Evolutionary conservation across 1,140 invertebrate genomes (phyloP).

Genomic region (Pemphigus obesinymphae): DNA sequence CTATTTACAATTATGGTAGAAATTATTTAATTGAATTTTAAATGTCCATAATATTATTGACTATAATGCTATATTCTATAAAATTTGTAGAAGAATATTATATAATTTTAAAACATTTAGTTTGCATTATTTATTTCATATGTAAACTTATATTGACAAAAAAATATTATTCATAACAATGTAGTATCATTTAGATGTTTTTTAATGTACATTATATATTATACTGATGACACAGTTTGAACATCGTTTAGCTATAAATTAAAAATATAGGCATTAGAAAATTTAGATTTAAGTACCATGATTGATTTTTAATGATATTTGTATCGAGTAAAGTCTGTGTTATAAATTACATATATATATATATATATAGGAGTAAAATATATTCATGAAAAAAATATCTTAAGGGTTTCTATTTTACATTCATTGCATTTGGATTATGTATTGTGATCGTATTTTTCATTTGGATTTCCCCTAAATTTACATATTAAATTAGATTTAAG

Average conservation of each 20-base stretch:
- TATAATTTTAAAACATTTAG: too few species aligned
- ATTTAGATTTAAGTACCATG: not conserved
- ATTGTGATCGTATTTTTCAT: not conserved
- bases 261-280: not conserved
- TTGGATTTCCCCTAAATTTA: not conserved
- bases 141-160: too few species aligned
- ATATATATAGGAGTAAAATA: not conserved
- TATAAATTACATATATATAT: too few species aligned
- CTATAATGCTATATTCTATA: too few species aligned
- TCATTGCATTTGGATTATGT: not conserved
- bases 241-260: not conserved
- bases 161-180: not conserved
- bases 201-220: not conserved
- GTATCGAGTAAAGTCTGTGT: too few species aligned
- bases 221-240: not conserved
- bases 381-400: not conserved
- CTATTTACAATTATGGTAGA: too few species aligned
- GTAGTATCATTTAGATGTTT: too few species aligned
- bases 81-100: too few species aligned
- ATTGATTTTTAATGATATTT: not conserved
- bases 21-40: too few species aligned
- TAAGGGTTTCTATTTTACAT: not conserved
- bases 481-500: not conserved
- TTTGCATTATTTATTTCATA: too few species aligned
- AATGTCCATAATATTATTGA: too few species aligned